phyloP scores from a whole-genome alignment of 2,797 vertebrate species.

The Sciurus carolinensis region DNA sequence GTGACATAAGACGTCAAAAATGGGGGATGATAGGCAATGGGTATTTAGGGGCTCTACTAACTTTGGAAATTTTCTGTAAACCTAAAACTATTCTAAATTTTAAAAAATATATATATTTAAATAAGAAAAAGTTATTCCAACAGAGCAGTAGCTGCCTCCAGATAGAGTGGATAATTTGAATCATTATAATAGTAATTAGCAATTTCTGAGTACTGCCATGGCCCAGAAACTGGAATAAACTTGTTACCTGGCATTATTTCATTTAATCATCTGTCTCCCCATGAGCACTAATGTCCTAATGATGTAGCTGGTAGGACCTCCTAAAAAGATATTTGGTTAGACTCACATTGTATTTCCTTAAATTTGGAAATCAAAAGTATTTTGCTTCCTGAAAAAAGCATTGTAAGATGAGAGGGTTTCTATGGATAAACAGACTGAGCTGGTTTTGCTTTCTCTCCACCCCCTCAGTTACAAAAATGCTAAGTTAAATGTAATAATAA shows the following conservation, averaged over 20 bases:
- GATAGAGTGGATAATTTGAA: background rate
- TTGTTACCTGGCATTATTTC: background rate
- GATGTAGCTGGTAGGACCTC: background rate
- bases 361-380: conserved; percentile 44
- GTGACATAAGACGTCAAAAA: background rate
- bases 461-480: background rate
- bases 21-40: accelerated
- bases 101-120: conserved; percentile 1
- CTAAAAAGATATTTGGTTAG: background rate
- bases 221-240: background rate
- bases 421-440: background rate
- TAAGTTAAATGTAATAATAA: background rate
- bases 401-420: background rate
- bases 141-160: background rate
- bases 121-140: background rate
- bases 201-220: background rate
- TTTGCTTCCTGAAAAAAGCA: conserved; percentile 39
- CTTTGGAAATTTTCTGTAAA: background rate
- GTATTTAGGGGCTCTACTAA: background rate
- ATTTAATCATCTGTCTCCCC: background rate
- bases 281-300: background rate
- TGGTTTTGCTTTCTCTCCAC: background rate
- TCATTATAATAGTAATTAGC: background rate
- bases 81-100: conserved; percentile 35
- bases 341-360: background rate